These are phyloP conservation scores for Arrhamphus sclerolepis DNA, from an alignment of 2,797 vertebrate genomes.

Conservation along the genomic window DNA sequence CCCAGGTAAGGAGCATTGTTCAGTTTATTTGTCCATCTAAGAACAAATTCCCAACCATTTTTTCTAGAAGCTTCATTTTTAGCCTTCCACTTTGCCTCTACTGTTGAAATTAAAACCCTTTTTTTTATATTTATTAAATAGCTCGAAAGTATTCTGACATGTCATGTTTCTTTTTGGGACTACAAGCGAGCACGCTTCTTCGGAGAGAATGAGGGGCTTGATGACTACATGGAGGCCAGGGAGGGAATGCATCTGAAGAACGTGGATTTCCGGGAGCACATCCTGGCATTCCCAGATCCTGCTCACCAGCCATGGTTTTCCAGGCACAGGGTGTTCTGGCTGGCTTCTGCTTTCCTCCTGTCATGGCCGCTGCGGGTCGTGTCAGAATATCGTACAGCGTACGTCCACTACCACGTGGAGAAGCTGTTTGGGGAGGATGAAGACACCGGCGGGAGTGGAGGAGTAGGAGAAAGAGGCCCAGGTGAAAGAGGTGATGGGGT, in stretches of 20 bases:
- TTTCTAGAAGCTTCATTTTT: too few relatives aligned
- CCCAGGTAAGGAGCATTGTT: conserved; percentile 64
- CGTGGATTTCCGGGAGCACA: conserved; percentile 90
- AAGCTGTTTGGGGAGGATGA: conserved; percentile 90
- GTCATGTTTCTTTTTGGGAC: neutral
- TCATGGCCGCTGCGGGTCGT: conserved; percentile 90
- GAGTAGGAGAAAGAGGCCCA: conserved; percentile 52
- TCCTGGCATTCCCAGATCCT: conserved; percentile 88
- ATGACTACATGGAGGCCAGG: conserved; percentile 93
- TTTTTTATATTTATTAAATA: too few relatives aligned
- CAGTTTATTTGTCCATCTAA: too few relatives aligned
- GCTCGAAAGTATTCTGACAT: neutral
- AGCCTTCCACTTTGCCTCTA: neutral
- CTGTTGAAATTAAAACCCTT: neutral
- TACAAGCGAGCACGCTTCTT: conserved; percentile 89
- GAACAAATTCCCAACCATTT: too few relatives aligned
- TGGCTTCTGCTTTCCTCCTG: conserved; percentile 85
- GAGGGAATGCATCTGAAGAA: conserved; percentile 94
- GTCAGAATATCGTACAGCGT: conserved; percentile 87
- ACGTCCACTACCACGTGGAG: conserved; percentile 93
- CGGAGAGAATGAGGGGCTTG: conserved; percentile 89
- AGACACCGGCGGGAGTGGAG: conserved; percentile 61
- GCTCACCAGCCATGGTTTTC: conserved; percentile 88
- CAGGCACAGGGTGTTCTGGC: conserved; percentile 87
- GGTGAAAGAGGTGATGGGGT: conserved; percentile 61